phyloP scores from a whole-genome alignment of 2,888 invertebrate species.

The Leptinotarsa rubiginosa region DNA sequence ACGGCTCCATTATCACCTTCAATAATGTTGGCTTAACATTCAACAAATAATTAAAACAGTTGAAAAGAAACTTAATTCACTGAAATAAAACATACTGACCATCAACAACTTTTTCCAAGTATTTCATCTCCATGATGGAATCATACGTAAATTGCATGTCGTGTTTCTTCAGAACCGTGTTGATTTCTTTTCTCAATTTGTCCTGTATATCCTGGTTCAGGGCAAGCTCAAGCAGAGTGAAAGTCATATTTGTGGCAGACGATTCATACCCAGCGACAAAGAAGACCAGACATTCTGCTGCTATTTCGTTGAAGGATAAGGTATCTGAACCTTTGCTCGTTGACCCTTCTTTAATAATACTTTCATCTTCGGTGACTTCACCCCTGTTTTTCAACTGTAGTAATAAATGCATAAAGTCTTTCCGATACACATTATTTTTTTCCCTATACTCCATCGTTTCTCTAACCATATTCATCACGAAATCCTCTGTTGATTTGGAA shows the following conservation, averaged over 20 bases:
- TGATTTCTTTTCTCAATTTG: conserved; percentile 46
- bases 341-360: conserved; percentile 19
- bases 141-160: conserved; percentile 48
- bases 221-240: conserved; percentile 49
- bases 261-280: conserved; percentile 52
- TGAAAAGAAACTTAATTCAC: background rate
- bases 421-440: conserved; percentile 60
- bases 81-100: conserved; percentile 50
- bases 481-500: conserved; percentile 31
- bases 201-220: conserved; percentile 48
- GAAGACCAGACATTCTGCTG: conserved; percentile 48
- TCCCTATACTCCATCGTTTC: conserved; percentile 59
- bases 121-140: conserved; percentile 44
- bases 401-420: conserved; percentile 68
- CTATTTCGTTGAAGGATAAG: conserved; percentile 29
- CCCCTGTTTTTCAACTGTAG: conserved; percentile 63
- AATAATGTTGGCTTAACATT: too few species aligned
- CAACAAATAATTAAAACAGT: background rate
- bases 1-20: too few species aligned
- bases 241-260: conserved; percentile 50
- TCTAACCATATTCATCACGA: conserved; percentile 59
- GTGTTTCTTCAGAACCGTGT: conserved; percentile 42
- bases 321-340: conserved; percentile 38
- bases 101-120: conserved; percentile 65
- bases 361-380: conserved; percentile 45